Percentiles rank a stretch among this genome's conserved stretches.
These are phyloP conservation scores for Tetropium fuscum DNA, from an alignment of 2,888 invertebrate species.

Conservation along the genomic window DNA sequence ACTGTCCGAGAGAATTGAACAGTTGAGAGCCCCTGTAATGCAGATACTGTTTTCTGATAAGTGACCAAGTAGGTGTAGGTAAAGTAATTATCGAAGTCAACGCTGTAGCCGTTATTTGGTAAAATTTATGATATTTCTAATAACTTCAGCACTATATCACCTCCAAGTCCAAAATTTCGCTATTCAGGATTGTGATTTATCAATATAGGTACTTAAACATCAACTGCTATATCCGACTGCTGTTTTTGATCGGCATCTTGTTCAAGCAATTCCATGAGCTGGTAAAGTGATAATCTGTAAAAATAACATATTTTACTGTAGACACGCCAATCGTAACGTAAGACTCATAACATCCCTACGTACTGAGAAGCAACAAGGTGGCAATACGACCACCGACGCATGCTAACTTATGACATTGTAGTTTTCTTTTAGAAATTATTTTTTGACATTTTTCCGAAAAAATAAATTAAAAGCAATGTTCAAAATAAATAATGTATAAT, in stretches of 20 bases:
- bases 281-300: slow-evolving; percentile 15
- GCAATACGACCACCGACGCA: too few species aligned
- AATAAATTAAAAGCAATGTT: too few species aligned
- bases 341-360: too few species aligned
- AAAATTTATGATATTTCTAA: slow-evolving; percentile 9
- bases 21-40: slow-evolving; percentile 11
- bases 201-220: too few species aligned
- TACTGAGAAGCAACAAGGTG: too few species aligned
- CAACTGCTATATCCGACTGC: too few species aligned
- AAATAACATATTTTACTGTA: slow-evolving; percentile 8
- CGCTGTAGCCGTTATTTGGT: slow-evolving; percentile 20
- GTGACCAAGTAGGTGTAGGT: slow-evolving; percentile 13
- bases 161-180: slow-evolving; percentile 21
- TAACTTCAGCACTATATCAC: slow-evolving; percentile 21
- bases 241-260: slow-evolving; percentile 9
- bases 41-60: slow-evolving; percentile 9
- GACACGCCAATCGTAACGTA: neutral
- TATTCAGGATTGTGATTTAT: slow-evolving; percentile 15
- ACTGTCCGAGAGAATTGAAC: too few species aligned
- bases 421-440: too few species aligned
- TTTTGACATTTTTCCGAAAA: too few species aligned
- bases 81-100: slow-evolving; percentile 27
- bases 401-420: too few species aligned
- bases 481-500: too few species aligned
- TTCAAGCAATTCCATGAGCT: slow-evolving; percentile 6